phyloP scores from a whole-genome alignment of 1,140 invertebrate genomes.

The Euura lappo region DNA sequence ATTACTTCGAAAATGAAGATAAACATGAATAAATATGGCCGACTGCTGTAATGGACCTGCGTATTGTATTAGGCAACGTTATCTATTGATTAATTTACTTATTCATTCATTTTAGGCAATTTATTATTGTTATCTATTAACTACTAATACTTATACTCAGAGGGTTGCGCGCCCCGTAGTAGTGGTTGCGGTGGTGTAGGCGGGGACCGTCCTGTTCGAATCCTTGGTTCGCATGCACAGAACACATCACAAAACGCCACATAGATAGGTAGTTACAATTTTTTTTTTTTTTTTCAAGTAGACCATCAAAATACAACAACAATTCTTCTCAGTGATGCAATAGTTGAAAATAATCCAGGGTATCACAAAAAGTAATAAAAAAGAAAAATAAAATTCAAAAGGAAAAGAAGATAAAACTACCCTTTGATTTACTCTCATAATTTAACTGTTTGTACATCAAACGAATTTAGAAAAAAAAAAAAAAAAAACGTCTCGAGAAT shows the following conservation, averaged over 20 bases:
- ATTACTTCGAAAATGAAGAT: too few relatives aligned
- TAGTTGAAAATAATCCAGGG: not conserved
- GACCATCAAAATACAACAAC: not conserved
- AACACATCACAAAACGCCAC: conserved; percentile 58
- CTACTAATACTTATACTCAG: conserved; percentile 54
- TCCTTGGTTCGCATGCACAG: conserved; percentile 62
- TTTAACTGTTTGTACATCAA: too few relatives aligned
- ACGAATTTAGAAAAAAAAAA: too few relatives aligned
- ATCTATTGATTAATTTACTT: too few relatives aligned
- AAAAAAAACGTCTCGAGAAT: too few relatives aligned
- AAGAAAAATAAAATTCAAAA: not conserved
- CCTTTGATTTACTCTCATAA: too few relatives aligned
- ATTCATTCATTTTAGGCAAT: too few relatives aligned
- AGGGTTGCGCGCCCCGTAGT: conserved; percentile 60
- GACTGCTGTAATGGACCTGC: too few relatives aligned
- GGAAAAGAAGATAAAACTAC: not conserved
- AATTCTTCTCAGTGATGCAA: not conserved
- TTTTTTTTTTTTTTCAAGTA: not conserved
- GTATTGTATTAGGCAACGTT: too few relatives aligned
- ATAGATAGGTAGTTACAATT: conserved; percentile 52
- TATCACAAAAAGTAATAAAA: not conserved
- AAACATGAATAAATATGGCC: too few relatives aligned
- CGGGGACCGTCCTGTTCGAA: conserved; percentile 60
- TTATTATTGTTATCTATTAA: not conserved
- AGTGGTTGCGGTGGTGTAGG: conserved; percentile 58